Base-by-base conservation (phyloP, 1,140 invertebrate genomes). In the Nymphalis io region DNA sequence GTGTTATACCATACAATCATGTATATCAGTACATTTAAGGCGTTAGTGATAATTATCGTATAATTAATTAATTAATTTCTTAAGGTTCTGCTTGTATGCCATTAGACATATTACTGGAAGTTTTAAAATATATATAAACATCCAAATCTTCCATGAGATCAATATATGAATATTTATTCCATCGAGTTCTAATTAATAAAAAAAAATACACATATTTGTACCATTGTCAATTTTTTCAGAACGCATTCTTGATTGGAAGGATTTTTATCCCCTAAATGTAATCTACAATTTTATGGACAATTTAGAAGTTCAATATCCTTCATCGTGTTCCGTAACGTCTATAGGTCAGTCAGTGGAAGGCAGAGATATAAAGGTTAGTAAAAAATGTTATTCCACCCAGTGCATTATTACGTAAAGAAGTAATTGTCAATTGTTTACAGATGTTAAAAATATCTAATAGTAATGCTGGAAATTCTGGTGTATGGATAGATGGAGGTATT, bases 401-500 rank as follows among this genome's bases (percentile, higher is more conserved):
- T 62, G n/a, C 10, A 20, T 11, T 11, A 51, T 20, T 18, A 51
- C 6, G 46, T 8, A 8, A 21, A 11, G 8, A 23, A 21, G 12
- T 27, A 5, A 15, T 55, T 11, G 21, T 27, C 66, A 61, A 63
- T 72, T 72, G 23, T 80, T 94, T 64, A 58, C 82, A 92, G 76
- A 83, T 91, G 77, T 75, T 91, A 40, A 89, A 84, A 80, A 88
- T 91, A 70, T 88, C 89, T 13, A 90, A 89, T 42, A 93, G 93
- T 59, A 75, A 88, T 23, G 81, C 82, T 0, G 75, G 80, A 4
- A 94, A 94, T 64, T 92, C 92, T 51, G 87, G 84, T 3, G 90
- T 94, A 11, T 92, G 94, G 78, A 78, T 94, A 38, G 93, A 94
- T 64, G 93, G 89, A 39, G 93, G 93, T n/a, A 94, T 94, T 60